phyloP scores from a whole-genome alignment of 64 coral and sea anemone species.

The Montipora cactus region DNA sequence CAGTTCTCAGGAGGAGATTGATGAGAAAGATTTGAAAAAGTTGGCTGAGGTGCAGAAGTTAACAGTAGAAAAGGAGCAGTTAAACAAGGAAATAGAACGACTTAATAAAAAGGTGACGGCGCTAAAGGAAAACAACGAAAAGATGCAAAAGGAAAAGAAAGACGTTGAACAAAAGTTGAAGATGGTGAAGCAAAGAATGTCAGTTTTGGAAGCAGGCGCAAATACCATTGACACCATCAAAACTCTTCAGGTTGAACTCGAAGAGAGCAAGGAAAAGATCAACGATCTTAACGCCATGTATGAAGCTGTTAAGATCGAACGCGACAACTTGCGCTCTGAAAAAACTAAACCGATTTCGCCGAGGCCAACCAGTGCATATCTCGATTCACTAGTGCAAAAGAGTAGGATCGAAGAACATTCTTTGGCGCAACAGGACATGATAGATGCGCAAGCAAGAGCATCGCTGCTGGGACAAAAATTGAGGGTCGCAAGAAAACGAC shows the following conservation, averaged over 20 bases:
- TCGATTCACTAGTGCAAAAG: neutral
- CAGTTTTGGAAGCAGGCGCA: slow-evolving; percentile 14
- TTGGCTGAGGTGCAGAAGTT: neutral
- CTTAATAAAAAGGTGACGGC: neutral
- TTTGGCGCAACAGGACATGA: slow-evolving; percentile 14
- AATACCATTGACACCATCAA: slow-evolving; percentile 32
- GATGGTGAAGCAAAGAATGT: slow-evolving; percentile 13
- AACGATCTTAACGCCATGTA: slow-evolving; percentile 23
- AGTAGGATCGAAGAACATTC: neutral
- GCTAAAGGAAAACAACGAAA: slow-evolving; percentile 32
- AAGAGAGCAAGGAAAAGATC: slow-evolving; percentile 41
- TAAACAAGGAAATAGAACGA: slow-evolving; percentile 14
- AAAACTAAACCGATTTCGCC: neutral
- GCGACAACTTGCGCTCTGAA: slow-evolving; percentile 2
- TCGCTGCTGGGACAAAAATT: slow-evolving; percentile 21
- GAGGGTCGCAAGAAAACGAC: neutral
- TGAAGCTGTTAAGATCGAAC: slow-evolving; percentile 17
- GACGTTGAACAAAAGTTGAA: slow-evolving; percentile 42
- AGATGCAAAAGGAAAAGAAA: slow-evolving; percentile 19
- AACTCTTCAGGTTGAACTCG: slow-evolving; percentile 3
- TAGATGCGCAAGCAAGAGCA: neutral
- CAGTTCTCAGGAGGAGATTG: slow-evolving; percentile 12
- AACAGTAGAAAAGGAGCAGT: slow-evolving; percentile 8
- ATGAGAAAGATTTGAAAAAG: slow-evolving; percentile 5
- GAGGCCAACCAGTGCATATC: slow-evolving; percentile 14